Conservation (phyloP, 2,888 invertebrate species). For the Campoletis raptor region DNA sequence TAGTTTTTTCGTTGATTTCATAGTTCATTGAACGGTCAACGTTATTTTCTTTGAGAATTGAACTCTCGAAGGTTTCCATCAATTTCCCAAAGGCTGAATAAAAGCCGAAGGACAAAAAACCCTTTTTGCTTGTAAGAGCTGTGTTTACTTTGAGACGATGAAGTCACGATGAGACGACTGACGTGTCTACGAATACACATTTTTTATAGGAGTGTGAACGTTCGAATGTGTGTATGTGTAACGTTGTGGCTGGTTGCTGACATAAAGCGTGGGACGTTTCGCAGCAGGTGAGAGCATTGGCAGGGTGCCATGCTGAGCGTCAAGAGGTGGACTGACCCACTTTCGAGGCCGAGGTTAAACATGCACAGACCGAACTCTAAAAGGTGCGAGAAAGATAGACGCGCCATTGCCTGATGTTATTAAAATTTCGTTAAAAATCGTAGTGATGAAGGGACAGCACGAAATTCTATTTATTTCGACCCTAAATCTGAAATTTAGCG, state of each 20-base stretch:
- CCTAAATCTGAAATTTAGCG: not conserved
- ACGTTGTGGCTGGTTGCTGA: slow-evolving; percentile 20
- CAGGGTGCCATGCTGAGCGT: slow-evolving; percentile 75
- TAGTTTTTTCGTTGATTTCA: not conserved
- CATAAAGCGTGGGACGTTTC: slow-evolving; percentile 71
- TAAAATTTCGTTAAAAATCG: not conserved
- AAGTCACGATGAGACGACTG: not conserved
- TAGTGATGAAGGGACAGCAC: not conserved
- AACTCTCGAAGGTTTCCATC: not conserved
- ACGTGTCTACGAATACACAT: not conserved
- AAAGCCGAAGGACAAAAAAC: not conserved
- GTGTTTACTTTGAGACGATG: not conserved
- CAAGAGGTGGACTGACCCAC: slow-evolving; percentile 75
- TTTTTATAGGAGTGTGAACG: not conserved
- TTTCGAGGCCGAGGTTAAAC: slow-evolving; percentile 21
- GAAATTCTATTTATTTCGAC: not conserved
- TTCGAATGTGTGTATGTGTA: slow-evolving; percentile 39
- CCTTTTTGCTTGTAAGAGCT: not conserved
- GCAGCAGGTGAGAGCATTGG: slow-evolving; percentile 80
- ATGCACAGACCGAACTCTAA: not conserved
- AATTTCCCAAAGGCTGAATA: not conserved
- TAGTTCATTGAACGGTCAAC: not conserved
- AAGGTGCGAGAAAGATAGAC: slow-evolving; percentile 38
- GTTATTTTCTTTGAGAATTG: not conserved
- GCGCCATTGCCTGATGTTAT: not conserved